Evolutionary conservation across 1,140 invertebrate genomes (phyloP).

Genomic region (Drosophila melanica): DNA sequence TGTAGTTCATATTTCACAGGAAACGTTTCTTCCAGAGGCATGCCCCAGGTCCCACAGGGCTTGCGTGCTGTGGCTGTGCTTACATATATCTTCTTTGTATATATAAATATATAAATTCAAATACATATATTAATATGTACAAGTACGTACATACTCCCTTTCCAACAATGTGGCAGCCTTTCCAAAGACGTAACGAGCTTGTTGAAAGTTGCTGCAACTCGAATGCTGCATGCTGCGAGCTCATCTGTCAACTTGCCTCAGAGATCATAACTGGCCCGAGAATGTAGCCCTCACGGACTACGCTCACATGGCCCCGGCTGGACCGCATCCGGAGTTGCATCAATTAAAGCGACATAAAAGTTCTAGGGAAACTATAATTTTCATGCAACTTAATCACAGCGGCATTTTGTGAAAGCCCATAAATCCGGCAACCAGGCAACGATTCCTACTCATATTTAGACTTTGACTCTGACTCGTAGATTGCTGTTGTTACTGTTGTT

Average conservation of each 20-base stretch:
- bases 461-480: slow-evolving; percentile 14
- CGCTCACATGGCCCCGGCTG: slow-evolving; percentile 7
- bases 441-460: slow-evolving; percentile 2
- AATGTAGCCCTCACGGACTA: background rate
- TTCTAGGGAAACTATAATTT: slow-evolving; percentile 78
- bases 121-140: slow-evolving; percentile 13
- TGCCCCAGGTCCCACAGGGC: background rate
- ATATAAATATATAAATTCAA: slow-evolving; percentile 8
- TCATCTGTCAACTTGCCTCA: slow-evolving; percentile 52
- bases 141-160: slow-evolving; percentile 9
- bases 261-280: slow-evolving; percentile 35
- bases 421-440: slow-evolving; percentile 37
- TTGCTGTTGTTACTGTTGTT: slow-evolving; percentile 15
- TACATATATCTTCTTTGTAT: background rate
- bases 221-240: slow-evolving; percentile 43
- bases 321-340: slow-evolving; percentile 66
- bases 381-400: slow-evolving; percentile 75
- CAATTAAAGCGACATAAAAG: slow-evolving; percentile 79
- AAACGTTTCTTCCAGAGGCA: background rate
- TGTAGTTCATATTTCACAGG: background rate
- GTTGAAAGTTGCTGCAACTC: slow-evolving; percentile 38
- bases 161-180: slow-evolving; percentile 4
- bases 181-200: slow-evolving; percentile 54
- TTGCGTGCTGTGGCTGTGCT: background rate
- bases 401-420: slow-evolving; percentile 63